Percentiles rank a stretch among this genome's conserved stretches.
Conservation (phyloP, 2,888 invertebrate species). For the Lasius fuliginosus region DNA sequence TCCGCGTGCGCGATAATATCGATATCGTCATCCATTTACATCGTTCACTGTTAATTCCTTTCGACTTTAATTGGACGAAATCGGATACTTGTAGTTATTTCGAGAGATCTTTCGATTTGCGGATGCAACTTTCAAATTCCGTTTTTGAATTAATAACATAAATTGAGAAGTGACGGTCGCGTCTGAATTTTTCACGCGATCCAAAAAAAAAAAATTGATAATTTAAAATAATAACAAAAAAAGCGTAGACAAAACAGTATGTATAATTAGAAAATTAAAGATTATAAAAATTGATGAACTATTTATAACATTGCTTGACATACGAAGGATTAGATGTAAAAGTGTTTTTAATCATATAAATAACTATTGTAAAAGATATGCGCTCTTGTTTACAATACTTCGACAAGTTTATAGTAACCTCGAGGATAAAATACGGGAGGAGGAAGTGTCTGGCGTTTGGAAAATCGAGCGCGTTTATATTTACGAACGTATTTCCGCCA, state of each 20-base stretch:
- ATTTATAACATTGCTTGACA: too few species aligned
- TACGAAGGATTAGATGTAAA: neutral
- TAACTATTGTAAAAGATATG: neutral
- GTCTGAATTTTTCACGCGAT: neutral
- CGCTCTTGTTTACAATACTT: neutral
- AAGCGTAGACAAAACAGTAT: neutral
- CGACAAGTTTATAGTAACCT: neutral
- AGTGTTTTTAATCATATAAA: neutral
- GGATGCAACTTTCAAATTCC: neutral
- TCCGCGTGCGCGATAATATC: neutral
- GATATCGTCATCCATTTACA: neutral
- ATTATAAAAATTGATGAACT: too few species aligned
- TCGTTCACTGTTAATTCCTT: constrained; percentile 10
- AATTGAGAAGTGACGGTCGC: neutral
- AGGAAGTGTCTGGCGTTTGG: constrained; percentile 27
- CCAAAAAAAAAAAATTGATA: neutral
- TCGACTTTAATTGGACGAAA: constrained; percentile 37
- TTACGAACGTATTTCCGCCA: constrained; percentile 19
- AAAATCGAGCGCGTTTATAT: constrained; percentile 49
- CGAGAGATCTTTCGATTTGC: constrained; percentile 11
- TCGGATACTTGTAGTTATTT: constrained; percentile 30
- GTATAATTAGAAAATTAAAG: too few species aligned
- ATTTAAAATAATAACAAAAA: neutral
- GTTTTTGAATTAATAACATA: neutral
- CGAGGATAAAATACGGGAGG: neutral